phyloP scores from a whole-genome alignment of 2,888 invertebrate genomes.

The Lagria hirta region DNA sequence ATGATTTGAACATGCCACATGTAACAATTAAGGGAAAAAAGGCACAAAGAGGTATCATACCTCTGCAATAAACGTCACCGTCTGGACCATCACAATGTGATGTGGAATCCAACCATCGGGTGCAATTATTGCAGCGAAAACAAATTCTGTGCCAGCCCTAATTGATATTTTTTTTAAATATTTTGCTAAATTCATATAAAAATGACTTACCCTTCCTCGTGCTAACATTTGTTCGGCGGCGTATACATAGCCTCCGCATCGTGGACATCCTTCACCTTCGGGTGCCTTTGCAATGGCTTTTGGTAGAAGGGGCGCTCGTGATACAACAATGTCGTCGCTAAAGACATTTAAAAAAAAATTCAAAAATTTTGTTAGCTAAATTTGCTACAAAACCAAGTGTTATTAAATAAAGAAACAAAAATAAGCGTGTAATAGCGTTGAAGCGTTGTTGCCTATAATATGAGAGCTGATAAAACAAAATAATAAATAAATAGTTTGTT shows the following conservation, averaged over 20 bases:
- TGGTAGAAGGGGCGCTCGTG: conserved; percentile 51
- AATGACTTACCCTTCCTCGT: conserved; percentile 76
- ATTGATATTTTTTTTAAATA: conserved; percentile 17
- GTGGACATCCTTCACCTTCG: conserved; percentile 83
- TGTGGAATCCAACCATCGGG: conserved; percentile 82
- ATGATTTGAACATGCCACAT: conserved; percentile 9
- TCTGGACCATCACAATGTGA: conserved; percentile 93
- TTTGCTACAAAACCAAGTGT: neutral
- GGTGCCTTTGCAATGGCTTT: conserved; percentile 78
- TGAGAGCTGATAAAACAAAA: conserved; percentile 6
- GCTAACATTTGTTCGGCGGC: conserved; percentile 92
- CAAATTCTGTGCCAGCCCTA: conserved; percentile 89
- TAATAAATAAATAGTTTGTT: conserved; percentile 23
- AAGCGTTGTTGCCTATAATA: conserved; percentile 36
- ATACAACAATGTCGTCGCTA: conserved; percentile 42
- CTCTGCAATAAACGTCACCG: conserved; percentile 89
- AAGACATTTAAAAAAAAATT: conserved; percentile 16
- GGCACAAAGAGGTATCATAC: conserved; percentile 56
- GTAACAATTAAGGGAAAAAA: conserved; percentile 12
- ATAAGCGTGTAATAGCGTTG: conserved; percentile 34
- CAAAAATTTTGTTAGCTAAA: neutral
- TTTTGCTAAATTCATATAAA: neutral
- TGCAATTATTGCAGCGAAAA: conserved; percentile 86
- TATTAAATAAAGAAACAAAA: conserved; percentile 21
- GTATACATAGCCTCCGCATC: conserved; percentile 87